Evolutionary conservation across 2,113 vertebrate species (phyloP).

Genomic region (Triplophysa siluroides): DNA sequence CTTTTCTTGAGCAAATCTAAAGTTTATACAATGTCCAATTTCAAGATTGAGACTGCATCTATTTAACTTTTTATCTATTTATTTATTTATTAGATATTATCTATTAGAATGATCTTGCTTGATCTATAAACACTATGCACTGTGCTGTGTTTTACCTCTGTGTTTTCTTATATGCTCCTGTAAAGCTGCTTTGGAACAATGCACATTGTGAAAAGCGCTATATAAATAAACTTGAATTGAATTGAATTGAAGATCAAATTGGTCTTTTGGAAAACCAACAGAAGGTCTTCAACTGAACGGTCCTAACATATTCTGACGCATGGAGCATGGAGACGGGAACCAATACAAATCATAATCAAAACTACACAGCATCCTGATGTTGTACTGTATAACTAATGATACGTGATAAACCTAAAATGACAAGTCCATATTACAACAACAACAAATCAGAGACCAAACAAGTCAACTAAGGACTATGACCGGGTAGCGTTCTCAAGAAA

Average conservation of each 20-base stretch:
- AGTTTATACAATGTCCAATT: not conserved
- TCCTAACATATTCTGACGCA: not conserved
- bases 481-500: not conserved
- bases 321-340: not conserved
- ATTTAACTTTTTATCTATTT: too few relatives aligned
- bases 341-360: not conserved
- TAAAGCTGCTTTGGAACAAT: too few relatives aligned
- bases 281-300: not conserved
- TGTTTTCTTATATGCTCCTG: too few relatives aligned
- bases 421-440: conserved; percentile 12
- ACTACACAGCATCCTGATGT: not conserved
- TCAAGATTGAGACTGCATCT: too few relatives aligned
- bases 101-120: too few relatives aligned
- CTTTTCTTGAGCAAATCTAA: not conserved
- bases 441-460: conserved; percentile 4
- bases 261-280: not conserved
- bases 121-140: too few relatives aligned
- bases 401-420: conserved; percentile 11
- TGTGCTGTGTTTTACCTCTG: too few relatives aligned
- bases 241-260: too few relatives aligned
- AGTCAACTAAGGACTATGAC: not conserved
- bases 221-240: too few relatives aligned
- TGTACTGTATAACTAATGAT: not conserved
- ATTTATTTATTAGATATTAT: too few relatives aligned
- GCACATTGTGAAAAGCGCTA: too few relatives aligned